Base-by-base conservation (phyloP, 2,888 invertebrate species). In the Andricus quercusramuli region DNA sequence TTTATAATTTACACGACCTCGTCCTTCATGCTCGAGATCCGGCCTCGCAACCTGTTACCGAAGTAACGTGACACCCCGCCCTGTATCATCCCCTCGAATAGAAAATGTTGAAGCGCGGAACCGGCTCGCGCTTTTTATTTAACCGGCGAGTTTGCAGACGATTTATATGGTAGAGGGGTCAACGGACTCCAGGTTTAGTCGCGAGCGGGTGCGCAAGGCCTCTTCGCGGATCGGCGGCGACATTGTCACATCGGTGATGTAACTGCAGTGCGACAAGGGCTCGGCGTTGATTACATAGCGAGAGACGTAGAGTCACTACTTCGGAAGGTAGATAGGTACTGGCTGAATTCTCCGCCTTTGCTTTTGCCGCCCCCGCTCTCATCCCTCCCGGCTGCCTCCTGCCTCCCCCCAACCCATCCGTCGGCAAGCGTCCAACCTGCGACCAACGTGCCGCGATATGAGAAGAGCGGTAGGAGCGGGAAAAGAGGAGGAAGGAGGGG, bases 161-260 rank as follows among this genome's bases (percentile, higher is more conserved):
- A 47, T 41, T 68, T 68, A 68, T 68, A 22, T 59, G 74, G n/a
- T 37, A 37, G 56, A 56, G 74, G 92, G 91, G 92, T 91, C 91
- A 87, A 88, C 89, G 90, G 90, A 91, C 92, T 92, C 91, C 91
- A 89, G 83, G 88, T 90, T 89, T 91, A 92, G 91, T 91, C 91
- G 90, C 90, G 90, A 91, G 92, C 92, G 92, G 92, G 92, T 89
- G 92, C 92, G 92, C 92, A 92, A 92, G 92, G 80, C 83, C 41
- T 77, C 74, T 78, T 78, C 51, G 41, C 65, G 77, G 79, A 82
- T 79, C 76, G 78, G 82, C 78, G 82, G 80, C 64, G 78, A 79
- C 68, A 66, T 66, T 66, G 77, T 83, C 78, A 59, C 32, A 70
- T 32, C n/a, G 56, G 78, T 80, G 83, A 84, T 79, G 80, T 83